phyloP scores from a whole-genome alignment of 2,113 vertebrate species.

The Forbesichthys papilliferus region DNA sequence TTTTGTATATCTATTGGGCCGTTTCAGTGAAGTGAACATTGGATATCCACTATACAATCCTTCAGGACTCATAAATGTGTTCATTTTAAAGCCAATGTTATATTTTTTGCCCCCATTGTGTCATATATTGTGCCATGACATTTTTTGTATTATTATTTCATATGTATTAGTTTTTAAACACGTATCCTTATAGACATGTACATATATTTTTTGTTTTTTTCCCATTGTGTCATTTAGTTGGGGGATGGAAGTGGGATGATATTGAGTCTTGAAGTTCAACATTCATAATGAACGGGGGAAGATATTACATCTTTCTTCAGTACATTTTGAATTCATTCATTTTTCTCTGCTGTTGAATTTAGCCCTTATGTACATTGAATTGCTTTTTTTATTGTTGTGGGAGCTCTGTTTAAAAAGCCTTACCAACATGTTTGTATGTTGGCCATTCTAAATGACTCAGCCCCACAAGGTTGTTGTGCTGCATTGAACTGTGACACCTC shows the following conservation, averaged over 20 bases:
- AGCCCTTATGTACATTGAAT: constrained; percentile 54
- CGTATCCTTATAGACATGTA: constrained; percentile 78
- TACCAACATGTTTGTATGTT: constrained; percentile 59
- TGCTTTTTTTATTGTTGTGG: constrained; percentile 47
- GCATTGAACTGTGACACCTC: constrained; percentile 19
- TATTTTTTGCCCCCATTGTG: constrained; percentile 67
- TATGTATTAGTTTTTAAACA: constrained; percentile 76
- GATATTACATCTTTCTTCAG: constrained; percentile 43
- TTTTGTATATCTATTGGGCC: constrained; percentile 83
- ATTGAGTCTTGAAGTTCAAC: constrained; percentile 49
- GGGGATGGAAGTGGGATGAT: constrained; percentile 50
- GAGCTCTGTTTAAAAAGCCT: constrained; percentile 73
- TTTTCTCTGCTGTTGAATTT: constrained; percentile 42
- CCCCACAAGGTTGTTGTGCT: constrained; percentile 11
- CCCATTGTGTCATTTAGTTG: constrained; percentile 61
- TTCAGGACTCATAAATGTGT: constrained; percentile 71
- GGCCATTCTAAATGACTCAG: constrained; percentile 19
- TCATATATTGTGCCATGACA: constrained; percentile 77
- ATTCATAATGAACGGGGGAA: constrained; percentile 52
- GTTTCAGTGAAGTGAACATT: constrained; percentile 82
- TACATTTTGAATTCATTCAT: constrained; percentile 34
- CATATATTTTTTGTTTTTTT: constrained; percentile 64
- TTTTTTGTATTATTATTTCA: constrained; percentile 70
- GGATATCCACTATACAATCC: constrained; percentile 70
- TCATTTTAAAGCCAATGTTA: constrained; percentile 73